Percentiles rank a stretch among this genome's conserved stretches.
Conservation (phyloP, 2,888 invertebrate genomes). For the Campoplex capitator region DNA sequence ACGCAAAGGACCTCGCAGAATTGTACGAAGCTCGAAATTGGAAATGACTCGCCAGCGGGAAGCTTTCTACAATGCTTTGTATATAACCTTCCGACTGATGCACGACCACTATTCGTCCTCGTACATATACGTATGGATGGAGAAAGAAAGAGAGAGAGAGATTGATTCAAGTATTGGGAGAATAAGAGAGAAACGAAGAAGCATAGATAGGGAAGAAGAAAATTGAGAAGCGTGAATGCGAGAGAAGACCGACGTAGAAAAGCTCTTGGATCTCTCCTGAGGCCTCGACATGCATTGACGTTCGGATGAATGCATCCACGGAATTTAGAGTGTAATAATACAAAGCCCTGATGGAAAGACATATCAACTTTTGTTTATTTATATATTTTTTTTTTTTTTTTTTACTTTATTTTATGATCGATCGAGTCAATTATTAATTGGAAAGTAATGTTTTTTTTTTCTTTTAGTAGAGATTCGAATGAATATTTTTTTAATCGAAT, state of each 20-base stretch:
- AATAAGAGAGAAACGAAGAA: conserved; percentile 1
- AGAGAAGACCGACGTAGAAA: conserved; percentile 47
- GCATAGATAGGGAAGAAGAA: conserved; percentile 37
- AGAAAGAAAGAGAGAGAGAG: neutral
- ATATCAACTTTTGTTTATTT: neutral
- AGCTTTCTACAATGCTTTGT: conserved; percentile 20
- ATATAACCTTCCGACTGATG: conserved; percentile 17
- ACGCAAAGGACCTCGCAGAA: conserved; percentile 61
- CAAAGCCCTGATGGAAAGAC: conserved; percentile 6
- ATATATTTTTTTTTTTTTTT: no score
- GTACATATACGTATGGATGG: neutral
- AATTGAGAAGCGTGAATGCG: conserved; percentile 63
- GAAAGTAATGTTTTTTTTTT: neutral
- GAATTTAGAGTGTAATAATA: conserved; percentile 46
- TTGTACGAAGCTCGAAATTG: conserved; percentile 66
- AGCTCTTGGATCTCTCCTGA: conserved; percentile 38
- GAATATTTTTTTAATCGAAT: neutral
- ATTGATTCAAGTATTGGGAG: neutral
- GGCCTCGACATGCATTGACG: conserved; percentile 44
- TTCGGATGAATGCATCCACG: conserved; percentile 43
- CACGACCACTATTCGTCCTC: neutral
- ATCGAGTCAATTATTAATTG: neutral
- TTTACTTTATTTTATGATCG: neutral
- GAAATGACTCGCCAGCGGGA: conserved; percentile 59
- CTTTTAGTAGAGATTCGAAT: neutral